Base-by-base conservation (phyloP, 2,888 invertebrate species). In the Laspeyria flexula region DNA sequence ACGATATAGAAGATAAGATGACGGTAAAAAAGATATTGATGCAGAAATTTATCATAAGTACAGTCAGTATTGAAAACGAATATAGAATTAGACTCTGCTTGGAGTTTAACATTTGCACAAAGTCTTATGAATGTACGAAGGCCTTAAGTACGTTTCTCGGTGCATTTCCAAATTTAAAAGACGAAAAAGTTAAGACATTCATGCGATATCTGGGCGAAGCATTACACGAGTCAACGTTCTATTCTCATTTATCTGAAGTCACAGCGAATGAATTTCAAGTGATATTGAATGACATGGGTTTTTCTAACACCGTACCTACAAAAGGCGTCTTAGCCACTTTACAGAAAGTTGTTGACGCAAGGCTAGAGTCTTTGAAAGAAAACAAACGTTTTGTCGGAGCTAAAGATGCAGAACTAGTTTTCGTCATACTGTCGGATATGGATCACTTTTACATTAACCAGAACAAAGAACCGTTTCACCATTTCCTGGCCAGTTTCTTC, bases 381-480 rank as follows among this genome's bases (percentile, higher is more conserved):
- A 60, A 73, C 15, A 55, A 38, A 15, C 61, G 71, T 7, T 34
- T 50, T 1, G 42, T 50, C 2, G 61, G 69, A 11, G 77, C 75
- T 0, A 72, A 72, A 25, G 87, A 89, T 7, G 69, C 79, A 1
- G 65, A 79, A 21, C 50, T 90, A 30, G 59, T 86, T 0, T 71
- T 85, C 34, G 68, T 67, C 0, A 86, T 89, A 50, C 53, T 90
- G 4, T 88, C 88, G 3, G 88, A 90, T 53, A 63, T 90, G 71
- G 89, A 90, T 55, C 77, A 83, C 37, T 67, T 84, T 33, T 88
- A 81, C 25, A 72, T 73, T 30, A 75, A 65, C 10, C 56, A 65
- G 0, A 79, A 71, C 15, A 39, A 59, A 0, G 77, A 79, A 29
- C 79, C 79, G 0, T 87, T 87, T 46, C 71, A 73, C 33, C 45